Base-by-base conservation (phyloP, 2,888 invertebrate genomes). In the Axea sp. region DNA sequence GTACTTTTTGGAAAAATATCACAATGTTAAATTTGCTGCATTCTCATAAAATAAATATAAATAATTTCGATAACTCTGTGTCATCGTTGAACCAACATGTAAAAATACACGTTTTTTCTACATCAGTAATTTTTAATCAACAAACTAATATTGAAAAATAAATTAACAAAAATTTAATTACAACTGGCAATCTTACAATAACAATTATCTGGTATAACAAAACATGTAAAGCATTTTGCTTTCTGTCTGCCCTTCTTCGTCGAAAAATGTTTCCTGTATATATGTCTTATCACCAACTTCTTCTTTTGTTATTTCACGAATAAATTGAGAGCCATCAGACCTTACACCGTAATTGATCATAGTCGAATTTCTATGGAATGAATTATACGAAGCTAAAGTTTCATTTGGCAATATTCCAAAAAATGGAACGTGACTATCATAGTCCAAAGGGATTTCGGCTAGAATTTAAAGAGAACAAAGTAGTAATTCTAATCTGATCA, bases 341-440 rank as follows among this genome's bases (percentile, higher is more conserved):
- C 17, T 59, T 17, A 22, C 11, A 2, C 68, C 59, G 7, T 60
- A 60, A 60, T 53, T 69, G 17, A 45, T 69, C 30, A 69, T 43
- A 14, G 30, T 53, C 2, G 43, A 8, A 1, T 51, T 60, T 7
- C 45, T 53, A 0, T 7, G 31, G 1, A 3, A 14, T 11, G 4
- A 6, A 28, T n/a, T 26, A 9, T 68, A 57, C 11, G 68, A 68
- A 0, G 59, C 57, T 8, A 59, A 35, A n/a, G 35, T 51, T 19
- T 68, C 68, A 19, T 60, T 49, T 4, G 51, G 51, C 8, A 69
- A 4, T 30, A 69, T 19, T 22, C 68, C 68, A 22, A 59, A 60
- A 45, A 43, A 69, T 6, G 68, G 68, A 28, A 69, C 30, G 0
- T 8, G 0, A 4, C 53, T 45, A 1, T 22, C 14, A 1, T 28